phyloP scores from a whole-genome alignment of 2,797 vertebrate species.

The Gymnothorax javanicus region DNA sequence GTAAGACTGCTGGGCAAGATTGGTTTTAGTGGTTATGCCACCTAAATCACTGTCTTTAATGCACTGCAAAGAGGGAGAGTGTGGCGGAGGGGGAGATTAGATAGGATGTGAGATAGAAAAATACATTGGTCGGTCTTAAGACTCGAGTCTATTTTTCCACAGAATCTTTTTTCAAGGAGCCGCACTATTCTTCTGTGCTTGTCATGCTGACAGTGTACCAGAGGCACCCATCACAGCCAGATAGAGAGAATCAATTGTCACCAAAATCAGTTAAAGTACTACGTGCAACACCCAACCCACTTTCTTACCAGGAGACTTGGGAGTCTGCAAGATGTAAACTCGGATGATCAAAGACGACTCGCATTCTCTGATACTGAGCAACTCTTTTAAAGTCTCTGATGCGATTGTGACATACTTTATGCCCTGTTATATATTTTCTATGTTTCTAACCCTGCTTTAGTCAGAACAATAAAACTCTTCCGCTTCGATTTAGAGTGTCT shows the following conservation, averaged over 20 bases:
- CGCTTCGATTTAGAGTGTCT: not conserved
- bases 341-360: constrained; percentile 62
- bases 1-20: constrained; percentile 45
- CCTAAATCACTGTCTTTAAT: constrained; percentile 57
- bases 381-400: constrained; percentile 37
- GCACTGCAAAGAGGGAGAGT: not conserved
- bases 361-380: constrained; percentile 57
- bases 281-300: constrained; percentile 56
- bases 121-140: constrained; percentile 27
- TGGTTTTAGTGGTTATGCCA: constrained; percentile 52
- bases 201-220: constrained; percentile 25
- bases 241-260: constrained; percentile 67
- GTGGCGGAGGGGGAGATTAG: not conserved
- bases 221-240: constrained; percentile 62
- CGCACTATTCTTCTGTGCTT: constrained; percentile 35
- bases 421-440: constrained; percentile 40
- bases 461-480: constrained; percentile 19
- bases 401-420: constrained; percentile 29
- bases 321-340: constrained; percentile 66
- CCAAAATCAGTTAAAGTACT: constrained; percentile 60
- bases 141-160: no score
- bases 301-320: constrained; percentile 28
- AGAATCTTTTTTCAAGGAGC: no score
- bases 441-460: not conserved
- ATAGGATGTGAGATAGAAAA: not conserved